Conservation (phyloP, 2,888 invertebrate species). For the Drosophila subsilvestris region DNA sequence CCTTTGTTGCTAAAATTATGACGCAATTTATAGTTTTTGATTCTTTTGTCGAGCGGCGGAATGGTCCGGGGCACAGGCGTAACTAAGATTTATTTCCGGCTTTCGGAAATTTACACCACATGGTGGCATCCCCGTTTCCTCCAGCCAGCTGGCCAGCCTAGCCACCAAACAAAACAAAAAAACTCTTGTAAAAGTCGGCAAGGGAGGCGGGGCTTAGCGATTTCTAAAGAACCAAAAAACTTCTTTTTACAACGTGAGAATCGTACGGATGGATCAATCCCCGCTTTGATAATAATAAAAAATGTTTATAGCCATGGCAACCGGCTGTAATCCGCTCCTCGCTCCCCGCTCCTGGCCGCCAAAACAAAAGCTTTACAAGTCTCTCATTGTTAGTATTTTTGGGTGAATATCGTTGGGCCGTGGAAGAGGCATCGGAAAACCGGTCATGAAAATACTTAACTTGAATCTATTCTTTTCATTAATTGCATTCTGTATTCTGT, state of each 20-base stretch:
- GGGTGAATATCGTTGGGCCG: neutral
- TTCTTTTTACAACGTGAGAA: constrained; percentile 48
- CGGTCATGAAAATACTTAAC: constrained; percentile 33
- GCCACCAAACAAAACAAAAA: constrained; percentile 1
- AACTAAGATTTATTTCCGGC: constrained; percentile 80
- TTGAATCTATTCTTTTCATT: constrained; percentile 35
- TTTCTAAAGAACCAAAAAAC: constrained; percentile 42
- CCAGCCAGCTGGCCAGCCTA: constrained; percentile 55
- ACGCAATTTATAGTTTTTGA: constrained; percentile 77
- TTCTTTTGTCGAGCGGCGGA: constrained; percentile 63
- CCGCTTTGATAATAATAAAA: constrained; percentile 17
- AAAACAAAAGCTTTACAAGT: constrained; percentile 35
- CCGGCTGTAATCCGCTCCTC: constrained; percentile 35
- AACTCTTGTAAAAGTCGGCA: constrained; percentile 23
- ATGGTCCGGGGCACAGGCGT: constrained; percentile 59
- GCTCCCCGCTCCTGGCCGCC: too few relatives aligned
- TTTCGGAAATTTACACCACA: constrained; percentile 71
- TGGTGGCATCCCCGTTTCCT: constrained; percentile 7
- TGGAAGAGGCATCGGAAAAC: constrained; percentile 10
- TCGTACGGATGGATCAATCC: constrained; percentile 37
- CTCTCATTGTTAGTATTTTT: constrained; percentile 5
- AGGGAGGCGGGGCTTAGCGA: constrained; percentile 11
- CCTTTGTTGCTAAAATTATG: constrained; percentile 63
- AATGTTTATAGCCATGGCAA: constrained; percentile 40
- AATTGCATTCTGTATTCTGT: constrained; percentile 13